phyloP scores from a whole-genome alignment of 2,888 invertebrate genomes.

The Lydus trimaculatus region DNA sequence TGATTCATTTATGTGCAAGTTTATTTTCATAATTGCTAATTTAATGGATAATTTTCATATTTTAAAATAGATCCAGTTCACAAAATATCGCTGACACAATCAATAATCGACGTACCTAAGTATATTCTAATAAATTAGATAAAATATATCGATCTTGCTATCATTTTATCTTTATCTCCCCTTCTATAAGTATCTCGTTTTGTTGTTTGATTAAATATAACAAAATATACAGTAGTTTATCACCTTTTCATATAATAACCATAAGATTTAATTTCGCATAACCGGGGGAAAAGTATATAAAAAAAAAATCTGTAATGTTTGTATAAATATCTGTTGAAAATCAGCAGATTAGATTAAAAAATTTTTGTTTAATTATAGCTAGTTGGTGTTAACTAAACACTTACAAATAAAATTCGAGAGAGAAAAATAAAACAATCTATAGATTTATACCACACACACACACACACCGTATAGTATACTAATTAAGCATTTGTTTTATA shows the following conservation, averaged over 20 bases:
- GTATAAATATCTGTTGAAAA: conserved; percentile 11
- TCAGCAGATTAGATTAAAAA: conserved; percentile 29
- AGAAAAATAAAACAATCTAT: no score
- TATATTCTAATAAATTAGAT: background rate
- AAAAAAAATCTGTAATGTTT: conserved; percentile 37
- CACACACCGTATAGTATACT: background rate
- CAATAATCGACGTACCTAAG: background rate
- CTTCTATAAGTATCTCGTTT: conserved; percentile 19
- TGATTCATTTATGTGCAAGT: background rate
- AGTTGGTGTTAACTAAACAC: background rate
- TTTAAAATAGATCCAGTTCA: no score
- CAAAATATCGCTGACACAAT: background rate
- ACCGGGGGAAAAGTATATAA: conserved; percentile 20
- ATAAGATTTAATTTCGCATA: conserved; percentile 37
- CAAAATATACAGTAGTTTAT: conserved; percentile 44
- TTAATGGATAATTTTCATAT: no score
- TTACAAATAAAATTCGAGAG: background rate
- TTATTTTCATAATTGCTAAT: background rate
- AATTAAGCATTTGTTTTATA: background rate
- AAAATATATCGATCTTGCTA: conserved; percentile 32
- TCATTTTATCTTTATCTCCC: conserved; percentile 38
- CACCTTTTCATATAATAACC: conserved; percentile 32
- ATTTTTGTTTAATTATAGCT: conserved; percentile 21
- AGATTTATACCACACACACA: background rate
- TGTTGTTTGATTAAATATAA: conserved; percentile 31